Evolutionary conservation across 2,888 invertebrate genomes (phyloP), one percentile per base, ranked within the genome.

Genomic region (Chironomus tentans): DNA sequence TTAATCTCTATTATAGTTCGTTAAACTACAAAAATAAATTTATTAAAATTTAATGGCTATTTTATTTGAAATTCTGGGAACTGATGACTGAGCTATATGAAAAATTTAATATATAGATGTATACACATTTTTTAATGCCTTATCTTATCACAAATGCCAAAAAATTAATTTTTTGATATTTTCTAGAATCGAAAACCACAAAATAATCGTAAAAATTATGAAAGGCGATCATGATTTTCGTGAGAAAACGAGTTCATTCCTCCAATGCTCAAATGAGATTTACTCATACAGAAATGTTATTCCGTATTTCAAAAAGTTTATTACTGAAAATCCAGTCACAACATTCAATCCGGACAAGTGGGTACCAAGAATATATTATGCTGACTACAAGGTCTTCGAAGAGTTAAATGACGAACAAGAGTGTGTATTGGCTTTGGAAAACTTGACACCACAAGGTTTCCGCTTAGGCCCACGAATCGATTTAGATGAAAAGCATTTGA

Each of bases 201-300:
- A 56, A 56, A 18, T 81, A 13, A 79, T 83, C 70, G 80, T 80
- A 0, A 84, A 84, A 77, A 82, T 84, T 72, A 84, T 84, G 83
- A 82, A 82, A 76, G 82, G 83, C 21, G 80, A 80, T 68, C 78
- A 79, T 2, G 77, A 78, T 13, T 83, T 83, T 65, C 81, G 84
- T 1, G 79, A 80, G 28, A 79, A 79, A 2, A 81, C 81, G 76
- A 81, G 82, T 78, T 81, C 81, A 2, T 82, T 81, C 71, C 80
- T 79, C 15, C 83, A 83, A 78, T 83, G 82, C 76, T 79, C 81
- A 38, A 84, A 84, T 77, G 84, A 84, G 77, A 78, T 82, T 12
- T 82, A 80, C 38, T 80, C 81, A 38, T 83, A 84, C 68, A 78
- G 78, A 2, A 79, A 81, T 46, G 79, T 83, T 0, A 77, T 83